A percentile compares a stretch with the other conserved stretches of the same genome.
phyloP scores from a whole-genome alignment of 2,797 vertebrate species.

The Anguilla anguilla region DNA sequence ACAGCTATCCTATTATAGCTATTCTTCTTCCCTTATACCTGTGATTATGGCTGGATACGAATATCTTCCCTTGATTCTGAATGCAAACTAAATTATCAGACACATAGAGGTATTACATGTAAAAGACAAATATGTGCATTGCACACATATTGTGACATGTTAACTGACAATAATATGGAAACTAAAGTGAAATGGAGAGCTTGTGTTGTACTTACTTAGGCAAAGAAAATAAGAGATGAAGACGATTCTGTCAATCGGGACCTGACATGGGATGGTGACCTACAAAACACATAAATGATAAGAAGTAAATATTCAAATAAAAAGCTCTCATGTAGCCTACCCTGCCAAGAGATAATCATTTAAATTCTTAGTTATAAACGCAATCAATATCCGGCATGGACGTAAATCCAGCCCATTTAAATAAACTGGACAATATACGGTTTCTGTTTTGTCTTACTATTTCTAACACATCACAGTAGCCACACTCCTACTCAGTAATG shows the following conservation, averaged over 20 bases:
- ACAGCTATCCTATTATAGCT: background rate
- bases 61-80: background rate
- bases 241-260: constrained; percentile 85
- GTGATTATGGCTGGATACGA: background rate
- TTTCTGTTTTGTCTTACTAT: constrained; percentile 47
- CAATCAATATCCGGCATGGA: constrained; percentile 31
- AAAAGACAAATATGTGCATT: constrained; percentile 33
- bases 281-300: constrained; percentile 86
- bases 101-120: background rate
- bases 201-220: constrained; percentile 85
- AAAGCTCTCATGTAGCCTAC: constrained; percentile 72
- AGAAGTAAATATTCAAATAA: constrained; percentile 37
- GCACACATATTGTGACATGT: constrained; percentile 55
- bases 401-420: constrained; percentile 9
- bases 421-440: constrained; percentile 35
- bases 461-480: constrained; percentile 10
- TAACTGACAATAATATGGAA: background rate
- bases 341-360: constrained; percentile 56
- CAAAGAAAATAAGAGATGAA: constrained; percentile 82
- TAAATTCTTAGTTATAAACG: constrained; percentile 39
- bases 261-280: constrained; percentile 91
- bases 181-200: background rate
- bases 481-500: constrained; percentile 20
- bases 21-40: background rate
- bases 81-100: background rate